phyloP scores from a whole-genome alignment of 2,797 vertebrate genomes.

The Brachymystax lenok region DNA sequence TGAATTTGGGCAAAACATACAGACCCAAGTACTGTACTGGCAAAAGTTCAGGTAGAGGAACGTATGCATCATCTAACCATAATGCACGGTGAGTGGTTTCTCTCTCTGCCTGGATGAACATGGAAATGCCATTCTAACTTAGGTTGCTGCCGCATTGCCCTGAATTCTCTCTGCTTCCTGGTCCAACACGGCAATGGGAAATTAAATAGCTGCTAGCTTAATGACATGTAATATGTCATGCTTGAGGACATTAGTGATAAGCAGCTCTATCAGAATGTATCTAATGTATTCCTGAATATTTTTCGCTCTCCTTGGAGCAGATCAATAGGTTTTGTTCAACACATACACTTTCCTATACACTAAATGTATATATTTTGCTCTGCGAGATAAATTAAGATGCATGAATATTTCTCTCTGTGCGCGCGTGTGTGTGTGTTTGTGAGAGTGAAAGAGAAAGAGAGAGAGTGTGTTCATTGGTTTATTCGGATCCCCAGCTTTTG shows the following conservation, averaged over 20 bases:
- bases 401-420: neutral
- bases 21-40: neutral
- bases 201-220: slow-evolving; percentile 38
- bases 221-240: slow-evolving; percentile 46
- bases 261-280: slow-evolving; percentile 28
- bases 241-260: slow-evolving; percentile 37
- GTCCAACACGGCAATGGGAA: slow-evolving; percentile 38
- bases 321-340: neutral
- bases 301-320: slow-evolving; percentile 12
- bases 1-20: neutral
- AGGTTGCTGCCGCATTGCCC: slow-evolving; percentile 7
- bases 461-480: too few species aligned
- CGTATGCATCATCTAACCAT: neutral
- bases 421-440: neutral
- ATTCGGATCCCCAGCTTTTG: too few species aligned
- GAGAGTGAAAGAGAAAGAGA: too few species aligned
- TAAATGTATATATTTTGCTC: too few species aligned
- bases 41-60: neutral
- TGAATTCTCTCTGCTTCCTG: slow-evolving; percentile 24
- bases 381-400: too few species aligned
- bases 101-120: slow-evolving; percentile 2
- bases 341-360: too few species aligned
- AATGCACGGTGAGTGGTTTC: neutral
- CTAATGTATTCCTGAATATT: slow-evolving; percentile 37
- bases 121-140: slow-evolving; percentile 20